Conservation (phyloP, 2,797 vertebrate species). For the Alauda arvensis region DNA sequence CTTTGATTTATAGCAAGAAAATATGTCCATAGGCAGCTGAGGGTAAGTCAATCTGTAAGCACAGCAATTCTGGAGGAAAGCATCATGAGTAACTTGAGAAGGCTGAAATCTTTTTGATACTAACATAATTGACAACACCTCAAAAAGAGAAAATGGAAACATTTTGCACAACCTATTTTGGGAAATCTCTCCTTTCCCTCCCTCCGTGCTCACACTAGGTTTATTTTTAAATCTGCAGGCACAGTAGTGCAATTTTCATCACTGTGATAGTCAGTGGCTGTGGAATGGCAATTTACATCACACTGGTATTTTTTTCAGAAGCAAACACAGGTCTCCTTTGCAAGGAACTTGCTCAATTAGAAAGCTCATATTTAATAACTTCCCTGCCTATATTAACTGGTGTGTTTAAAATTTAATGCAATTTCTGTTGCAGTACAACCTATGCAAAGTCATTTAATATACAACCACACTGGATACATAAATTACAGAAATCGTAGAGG, state of each 20-base stretch:
- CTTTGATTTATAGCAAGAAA: not conserved
- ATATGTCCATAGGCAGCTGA: not conserved
- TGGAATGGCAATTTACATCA: slow-evolving; percentile 12
- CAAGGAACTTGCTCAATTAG: not conserved
- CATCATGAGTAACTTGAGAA: not conserved
- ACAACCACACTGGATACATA: not conserved
- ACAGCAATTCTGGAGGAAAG: not conserved
- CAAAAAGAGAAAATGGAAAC: slow-evolving; percentile 35
- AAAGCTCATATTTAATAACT: not conserved
- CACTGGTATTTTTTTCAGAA: not conserved
- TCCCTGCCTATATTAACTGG: not conserved
- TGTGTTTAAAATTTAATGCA: not conserved
- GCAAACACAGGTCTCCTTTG: not conserved
- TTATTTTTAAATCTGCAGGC: slow-evolving; percentile 48
- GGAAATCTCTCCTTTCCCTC: slow-evolving; percentile 7
- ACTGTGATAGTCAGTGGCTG: slow-evolving; percentile 9
- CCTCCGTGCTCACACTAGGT: not conserved
- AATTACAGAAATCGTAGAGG: not conserved
- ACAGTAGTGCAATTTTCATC: slow-evolving; percentile 20
- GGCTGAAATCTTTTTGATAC: not conserved
- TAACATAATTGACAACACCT: not conserved
- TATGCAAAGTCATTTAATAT: not conserved
- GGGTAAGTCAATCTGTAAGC: not conserved
- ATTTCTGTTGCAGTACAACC: not conserved
- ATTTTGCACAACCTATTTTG: slow-evolving; percentile 33